Base-by-base conservation (phyloP, 92 coral and sea anemone species). In the Ricordea florida region DNA sequence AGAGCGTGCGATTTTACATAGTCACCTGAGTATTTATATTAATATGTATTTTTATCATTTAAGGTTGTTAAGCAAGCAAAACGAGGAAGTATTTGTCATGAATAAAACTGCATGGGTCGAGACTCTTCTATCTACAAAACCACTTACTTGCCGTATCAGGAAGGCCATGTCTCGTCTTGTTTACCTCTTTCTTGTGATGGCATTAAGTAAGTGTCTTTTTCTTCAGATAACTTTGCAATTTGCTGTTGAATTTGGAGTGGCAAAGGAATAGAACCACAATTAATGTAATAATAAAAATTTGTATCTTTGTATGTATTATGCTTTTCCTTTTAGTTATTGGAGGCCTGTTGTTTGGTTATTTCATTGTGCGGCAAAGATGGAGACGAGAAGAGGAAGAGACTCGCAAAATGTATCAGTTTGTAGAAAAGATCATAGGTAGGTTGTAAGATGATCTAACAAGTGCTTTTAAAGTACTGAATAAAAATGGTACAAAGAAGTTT, bases 291-390 rank as follows among this genome's bases (percentile, higher is more conserved):
- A 9, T 9, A 40, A 40, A n/a, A 10, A 40, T n/a, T 9, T 40
- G n/a, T n/a, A 9, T 40, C n/a, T 40, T 8, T 1, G 2, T 28
- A 2, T 16, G 14, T 10, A 22, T n/a, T 48, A 29, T 32, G 21
- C 26, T 50, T 65, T 28, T 57, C 10, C 35, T 31, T 59, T 41
- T 31, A 94, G 98, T 61, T 46, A 48, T 85, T 3, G 82, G 78
- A 31, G 41, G 76, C 24, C 51, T 89, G 43, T 20, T 91, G 68
- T 74, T 79, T 44, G 40, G 84, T 28, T 94, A 94, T 32, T 89
- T 85, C 75, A 59, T 86, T 69, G 97, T 94, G 29, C 93, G 93
- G 11, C 86, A 92, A 70, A 93, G 90, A 65, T 94, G 98, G 98
- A 85, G 88, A 38, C 73, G 82, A 38, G 97, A 90, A 69, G 98